Evolutionary conservation across 2,113 vertebrate species (phyloP).

Genomic region (Azemiops feae): DNA sequence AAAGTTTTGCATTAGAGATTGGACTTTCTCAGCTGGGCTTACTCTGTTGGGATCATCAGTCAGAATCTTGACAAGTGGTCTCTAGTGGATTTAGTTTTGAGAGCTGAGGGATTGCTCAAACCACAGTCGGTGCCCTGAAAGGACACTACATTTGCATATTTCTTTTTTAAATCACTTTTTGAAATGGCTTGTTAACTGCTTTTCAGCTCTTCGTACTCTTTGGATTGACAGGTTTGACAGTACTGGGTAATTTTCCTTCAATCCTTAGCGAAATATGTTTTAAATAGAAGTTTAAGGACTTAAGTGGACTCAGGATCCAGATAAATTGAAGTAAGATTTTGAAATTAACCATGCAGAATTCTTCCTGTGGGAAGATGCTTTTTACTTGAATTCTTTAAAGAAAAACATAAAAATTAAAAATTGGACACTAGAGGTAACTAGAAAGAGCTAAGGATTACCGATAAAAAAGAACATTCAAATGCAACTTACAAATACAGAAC

Average conservation of each 20-base stretch:
- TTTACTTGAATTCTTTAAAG: neutral
- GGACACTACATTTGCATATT: neutral
- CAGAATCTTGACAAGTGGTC: no score
- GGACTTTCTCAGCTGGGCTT: no score
- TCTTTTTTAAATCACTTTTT: neutral
- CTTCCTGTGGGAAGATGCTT: neutral
- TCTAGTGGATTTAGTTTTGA: neutral
- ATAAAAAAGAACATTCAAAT: neutral
- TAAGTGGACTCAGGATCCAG: neutral
- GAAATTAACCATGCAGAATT: neutral
- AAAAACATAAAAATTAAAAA: neutral
- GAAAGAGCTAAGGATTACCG: neutral
- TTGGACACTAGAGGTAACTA: neutral
- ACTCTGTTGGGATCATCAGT: no score
- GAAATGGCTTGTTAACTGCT: neutral
- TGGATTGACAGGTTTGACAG: neutral
- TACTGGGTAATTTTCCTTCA: neutral
- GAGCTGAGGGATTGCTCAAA: neutral
- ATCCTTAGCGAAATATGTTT: neutral
- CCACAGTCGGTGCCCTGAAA: neutral
- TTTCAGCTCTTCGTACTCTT: neutral
- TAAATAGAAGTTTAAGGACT: neutral
- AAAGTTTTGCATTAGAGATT: no score
- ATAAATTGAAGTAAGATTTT: neutral
- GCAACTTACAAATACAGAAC: neutral